A percentile compares a stretch with the other conserved stretches of the same genome.
Conservation (phyloP, 2,888 invertebrate genomes). For the Melanophora roralis region DNA sequence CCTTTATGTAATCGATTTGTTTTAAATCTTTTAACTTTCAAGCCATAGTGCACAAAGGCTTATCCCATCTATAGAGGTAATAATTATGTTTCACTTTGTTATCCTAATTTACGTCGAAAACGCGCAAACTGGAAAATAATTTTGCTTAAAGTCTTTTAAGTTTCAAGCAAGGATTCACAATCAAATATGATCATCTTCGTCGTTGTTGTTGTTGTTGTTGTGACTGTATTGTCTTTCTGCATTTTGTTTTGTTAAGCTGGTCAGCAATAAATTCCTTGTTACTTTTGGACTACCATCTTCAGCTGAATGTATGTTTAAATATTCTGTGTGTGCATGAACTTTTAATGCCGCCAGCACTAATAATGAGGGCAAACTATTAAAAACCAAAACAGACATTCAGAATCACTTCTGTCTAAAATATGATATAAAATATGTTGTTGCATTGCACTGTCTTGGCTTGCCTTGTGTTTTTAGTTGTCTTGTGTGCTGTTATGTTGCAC, state of each 20-base stretch:
- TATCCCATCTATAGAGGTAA: slow-evolving; percentile 63
- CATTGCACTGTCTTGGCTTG: neutral
- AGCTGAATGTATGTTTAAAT: slow-evolving; percentile 11
- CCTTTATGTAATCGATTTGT: no score
- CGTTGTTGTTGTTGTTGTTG: neutral
- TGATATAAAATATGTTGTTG: no score
- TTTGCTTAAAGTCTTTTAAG: slow-evolving; percentile 47
- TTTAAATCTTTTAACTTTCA: neutral
- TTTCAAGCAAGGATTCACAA: slow-evolving; percentile 29
- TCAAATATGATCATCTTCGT: slow-evolving; percentile 10
- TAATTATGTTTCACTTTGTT: slow-evolving; percentile 75
- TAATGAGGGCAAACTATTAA: slow-evolving; percentile 64
- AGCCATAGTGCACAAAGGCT: slow-evolving; percentile 30
- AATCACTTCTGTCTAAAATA: slow-evolving; percentile 63
- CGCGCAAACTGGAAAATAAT: slow-evolving; percentile 58
- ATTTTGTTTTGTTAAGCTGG: neutral
- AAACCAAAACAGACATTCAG: slow-evolving; percentile 63
- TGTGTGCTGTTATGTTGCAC: neutral
- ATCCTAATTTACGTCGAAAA: slow-evolving; percentile 74
- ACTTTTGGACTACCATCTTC: slow-evolving; percentile 26
- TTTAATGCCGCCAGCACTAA: slow-evolving; percentile 60
- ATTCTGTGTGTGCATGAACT: slow-evolving; percentile 53
- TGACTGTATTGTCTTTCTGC: neutral
- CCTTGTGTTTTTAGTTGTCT: neutral
- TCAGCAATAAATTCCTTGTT: slow-evolving; percentile 41